Percentiles rank a stretch among this genome's conserved stretches.
phyloP scores from a whole-genome alignment of 1,140 invertebrate species.

The Drosophila ohnishii region DNA sequence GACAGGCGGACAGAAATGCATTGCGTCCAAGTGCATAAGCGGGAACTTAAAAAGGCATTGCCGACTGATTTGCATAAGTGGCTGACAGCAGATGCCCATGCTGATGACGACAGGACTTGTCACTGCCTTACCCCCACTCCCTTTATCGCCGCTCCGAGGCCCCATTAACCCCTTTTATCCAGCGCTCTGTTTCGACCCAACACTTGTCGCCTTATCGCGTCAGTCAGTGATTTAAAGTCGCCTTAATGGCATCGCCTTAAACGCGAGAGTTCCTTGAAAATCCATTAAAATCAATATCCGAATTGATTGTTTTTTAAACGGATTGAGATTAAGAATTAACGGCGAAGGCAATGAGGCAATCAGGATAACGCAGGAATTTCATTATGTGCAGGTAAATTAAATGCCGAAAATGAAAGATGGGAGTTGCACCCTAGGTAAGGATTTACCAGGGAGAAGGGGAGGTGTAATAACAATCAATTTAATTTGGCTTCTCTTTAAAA shows the following conservation, averaged over 20 bases:
- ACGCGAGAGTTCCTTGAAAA: background rate
- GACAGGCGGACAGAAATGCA: constrained; percentile 13
- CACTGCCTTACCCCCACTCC: constrained; percentile 4
- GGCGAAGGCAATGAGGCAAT: constrained; percentile 27
- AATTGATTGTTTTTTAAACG: constrained; percentile 51
- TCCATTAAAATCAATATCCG: constrained; percentile 36
- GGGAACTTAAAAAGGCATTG: constrained; percentile 71
- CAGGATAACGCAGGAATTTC: constrained; percentile 14
- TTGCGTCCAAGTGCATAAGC: constrained; percentile 57
- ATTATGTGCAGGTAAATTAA: constrained; percentile 17
- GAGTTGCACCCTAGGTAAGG: background rate
- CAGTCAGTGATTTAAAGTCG: constrained; percentile 26
- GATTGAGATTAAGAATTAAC: constrained; percentile 25
- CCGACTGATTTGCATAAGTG: constrained; percentile 77
- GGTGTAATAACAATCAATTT: background rate
- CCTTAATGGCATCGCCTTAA: constrained; percentile 23
- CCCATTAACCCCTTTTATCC: constrained; percentile 8
- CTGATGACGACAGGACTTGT: constrained; percentile 37
- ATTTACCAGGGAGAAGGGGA: too few species aligned
- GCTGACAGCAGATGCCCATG: constrained; percentile 49
- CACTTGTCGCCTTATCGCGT: constrained; percentile 13
- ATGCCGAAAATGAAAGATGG: constrained; percentile 1
- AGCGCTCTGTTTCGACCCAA: background rate
- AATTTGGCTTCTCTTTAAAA: background rate
- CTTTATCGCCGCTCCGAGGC: background rate